A percentile compares a stretch with the other conserved stretches of the same genome.
Evolutionary conservation across 2,797 vertebrate species (phyloP).

Genomic region (Poeciliopsis infans): DNA sequence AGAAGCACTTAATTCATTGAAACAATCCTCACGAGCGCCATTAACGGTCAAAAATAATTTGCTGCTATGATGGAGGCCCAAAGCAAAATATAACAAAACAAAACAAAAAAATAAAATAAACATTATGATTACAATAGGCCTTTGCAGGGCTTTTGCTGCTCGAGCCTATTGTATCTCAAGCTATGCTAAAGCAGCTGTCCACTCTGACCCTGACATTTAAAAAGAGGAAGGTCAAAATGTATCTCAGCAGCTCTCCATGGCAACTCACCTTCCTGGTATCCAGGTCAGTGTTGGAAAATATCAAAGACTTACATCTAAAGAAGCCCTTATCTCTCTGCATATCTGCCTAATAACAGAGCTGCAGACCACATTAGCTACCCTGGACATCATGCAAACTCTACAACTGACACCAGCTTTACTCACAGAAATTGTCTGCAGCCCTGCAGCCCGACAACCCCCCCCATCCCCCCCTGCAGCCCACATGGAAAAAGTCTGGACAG

Average conservation of each 20-base stretch:
- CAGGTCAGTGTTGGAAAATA: slow-evolving; percentile 46
- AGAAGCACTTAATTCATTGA: neutral
- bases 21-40: too few relatives aligned
- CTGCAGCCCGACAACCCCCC: too few relatives aligned
- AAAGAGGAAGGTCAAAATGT: neutral
- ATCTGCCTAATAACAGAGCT: slow-evolving; percentile 55
- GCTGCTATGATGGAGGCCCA: neutral
- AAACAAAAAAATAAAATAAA: too few relatives aligned
- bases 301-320: slow-evolving; percentile 78
- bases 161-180: neutral
- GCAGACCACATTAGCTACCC: slow-evolving; percentile 9
- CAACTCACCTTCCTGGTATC: slow-evolving; percentile 20
- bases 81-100: too few relatives aligned
- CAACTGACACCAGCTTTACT: neutral
- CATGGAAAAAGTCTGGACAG: slow-evolving; percentile 8
- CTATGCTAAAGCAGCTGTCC: neutral
- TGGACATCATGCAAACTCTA: neutral
- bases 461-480: slow-evolving; percentile 27
- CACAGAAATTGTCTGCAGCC: too few relatives aligned
- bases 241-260: neutral
- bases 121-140: too few relatives aligned
- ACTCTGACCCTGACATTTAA: neutral
- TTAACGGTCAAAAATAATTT: neutral
- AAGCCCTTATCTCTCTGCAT: slow-evolving; percentile 48
- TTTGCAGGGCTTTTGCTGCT: too few relatives aligned